phyloP scores from a whole-genome alignment of 2,113 vertebrate species.

The Nipponia nippon region DNA sequence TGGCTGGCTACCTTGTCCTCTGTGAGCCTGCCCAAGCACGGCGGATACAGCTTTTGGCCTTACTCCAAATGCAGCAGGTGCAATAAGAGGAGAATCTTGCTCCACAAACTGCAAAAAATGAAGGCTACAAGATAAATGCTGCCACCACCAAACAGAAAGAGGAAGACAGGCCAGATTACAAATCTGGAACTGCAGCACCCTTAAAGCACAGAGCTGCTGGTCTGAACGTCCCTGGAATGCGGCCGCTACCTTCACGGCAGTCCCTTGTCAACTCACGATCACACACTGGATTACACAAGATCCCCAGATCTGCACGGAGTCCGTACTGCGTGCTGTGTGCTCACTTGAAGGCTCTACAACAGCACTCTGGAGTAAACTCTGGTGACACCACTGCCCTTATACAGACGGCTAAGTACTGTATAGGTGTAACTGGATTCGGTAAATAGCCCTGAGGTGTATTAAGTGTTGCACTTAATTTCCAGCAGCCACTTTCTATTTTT shows the following conservation, averaged over 20 bases:
- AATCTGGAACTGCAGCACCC: neutral
- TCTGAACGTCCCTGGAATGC: neutral
- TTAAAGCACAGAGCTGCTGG: neutral
- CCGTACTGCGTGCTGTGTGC: neutral
- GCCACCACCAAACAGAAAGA: neutral
- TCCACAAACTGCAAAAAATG: neutral
- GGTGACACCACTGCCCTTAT: neutral
- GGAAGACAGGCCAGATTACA: neutral
- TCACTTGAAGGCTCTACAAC: neutral
- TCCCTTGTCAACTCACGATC: neutral
- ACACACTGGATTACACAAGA: neutral
- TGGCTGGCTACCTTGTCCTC: neutral
- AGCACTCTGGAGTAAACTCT: neutral
- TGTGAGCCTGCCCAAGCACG: neutral
- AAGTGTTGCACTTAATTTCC: neutral
- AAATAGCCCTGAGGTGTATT: constrained; percentile 43
- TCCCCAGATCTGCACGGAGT: neutral
- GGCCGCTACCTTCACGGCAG: neutral
- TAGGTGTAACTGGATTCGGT: neutral
- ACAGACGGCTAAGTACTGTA: neutral
- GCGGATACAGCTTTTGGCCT: neutral
- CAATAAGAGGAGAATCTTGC: neutral
- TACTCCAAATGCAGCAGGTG: neutral
- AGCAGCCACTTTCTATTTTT: neutral
- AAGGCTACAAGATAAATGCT: neutral